Evolutionary conservation across 2,797 vertebrate species (phyloP).

Genomic region (Ctenopoma kingsleyae): DNA sequence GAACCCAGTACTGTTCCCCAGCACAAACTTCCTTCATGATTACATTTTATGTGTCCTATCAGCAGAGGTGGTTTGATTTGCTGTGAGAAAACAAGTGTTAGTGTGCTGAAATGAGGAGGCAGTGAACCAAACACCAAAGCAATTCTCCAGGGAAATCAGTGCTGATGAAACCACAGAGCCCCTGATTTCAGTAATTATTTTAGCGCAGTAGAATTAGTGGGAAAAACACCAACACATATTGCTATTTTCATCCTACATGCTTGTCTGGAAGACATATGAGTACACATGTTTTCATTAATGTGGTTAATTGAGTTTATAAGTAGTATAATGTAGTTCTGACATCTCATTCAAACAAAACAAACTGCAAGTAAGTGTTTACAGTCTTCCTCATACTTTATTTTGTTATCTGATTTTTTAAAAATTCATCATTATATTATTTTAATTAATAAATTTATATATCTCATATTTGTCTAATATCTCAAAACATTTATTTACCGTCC

Average conservation of each 20-base stretch:
- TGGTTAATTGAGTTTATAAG: not conserved
- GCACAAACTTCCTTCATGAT: constrained; percentile 48
- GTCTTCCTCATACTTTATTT: not conserved
- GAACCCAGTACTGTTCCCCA: constrained; percentile 32
- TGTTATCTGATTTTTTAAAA: too few relatives aligned
- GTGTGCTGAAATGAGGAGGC: constrained; percentile 37
- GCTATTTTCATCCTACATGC: not conserved
- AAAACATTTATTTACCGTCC: too few relatives aligned
- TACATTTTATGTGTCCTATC: constrained; percentile 40
- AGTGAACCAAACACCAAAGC: constrained; percentile 28
- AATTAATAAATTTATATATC: too few relatives aligned
- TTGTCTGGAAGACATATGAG: not conserved
- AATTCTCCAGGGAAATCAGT: constrained; percentile 25
- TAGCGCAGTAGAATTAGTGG: not conserved
- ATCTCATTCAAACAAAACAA: not conserved
- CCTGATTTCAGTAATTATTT: not conserved
- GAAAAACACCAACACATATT: constrained; percentile 13
- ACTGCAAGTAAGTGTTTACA: not conserved
- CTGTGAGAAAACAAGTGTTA: constrained; percentile 40
- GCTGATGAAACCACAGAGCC: not conserved
- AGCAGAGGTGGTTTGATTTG: constrained; percentile 27
- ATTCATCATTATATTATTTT: too few relatives aligned
- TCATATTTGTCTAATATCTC: too few relatives aligned
- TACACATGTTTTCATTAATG: constrained; percentile 18
- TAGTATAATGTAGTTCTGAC: not conserved